Percentiles rank a stretch among this genome's conserved stretches.
phyloP scores from a whole-genome alignment of 2,797 vertebrate species.

The Bradypodion ventrale region DNA sequence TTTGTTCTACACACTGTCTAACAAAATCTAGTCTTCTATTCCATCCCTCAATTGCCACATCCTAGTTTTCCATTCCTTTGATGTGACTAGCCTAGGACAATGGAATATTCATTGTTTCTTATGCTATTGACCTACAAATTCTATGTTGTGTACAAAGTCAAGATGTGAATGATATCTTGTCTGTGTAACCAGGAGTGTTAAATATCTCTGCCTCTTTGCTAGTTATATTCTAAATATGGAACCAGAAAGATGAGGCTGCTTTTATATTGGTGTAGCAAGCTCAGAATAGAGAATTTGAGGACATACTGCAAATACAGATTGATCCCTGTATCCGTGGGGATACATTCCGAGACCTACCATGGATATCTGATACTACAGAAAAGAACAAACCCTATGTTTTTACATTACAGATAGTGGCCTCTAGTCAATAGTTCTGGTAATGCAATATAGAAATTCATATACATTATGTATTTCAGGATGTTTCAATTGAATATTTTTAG shows the following conservation, averaged over 20 bases:
- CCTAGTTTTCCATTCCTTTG: constrained; percentile 47
- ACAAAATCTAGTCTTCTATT: constrained; percentile 42
- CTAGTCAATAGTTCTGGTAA: too few species aligned
- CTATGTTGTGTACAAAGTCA: constrained; percentile 34
- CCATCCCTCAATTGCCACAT: constrained; percentile 39
- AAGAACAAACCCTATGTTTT: too few species aligned
- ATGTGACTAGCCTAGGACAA: constrained; percentile 25
- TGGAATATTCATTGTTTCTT: constrained; percentile 38
- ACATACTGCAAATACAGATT: not conserved
- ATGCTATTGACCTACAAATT: constrained; percentile 44
- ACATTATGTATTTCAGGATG: too few species aligned
- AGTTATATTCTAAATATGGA: constrained; percentile 32
- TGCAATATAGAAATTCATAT: too few species aligned
- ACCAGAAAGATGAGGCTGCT: constrained; percentile 37
- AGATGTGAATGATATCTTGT: constrained; percentile 25
- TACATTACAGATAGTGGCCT: too few species aligned
- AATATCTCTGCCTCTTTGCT: constrained; percentile 17
- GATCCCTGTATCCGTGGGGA: too few species aligned
- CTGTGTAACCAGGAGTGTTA: constrained; percentile 12
- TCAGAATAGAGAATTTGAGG: constrained; percentile 49
- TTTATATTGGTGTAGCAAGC: constrained; percentile 46
- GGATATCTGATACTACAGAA: too few species aligned
- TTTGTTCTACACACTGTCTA: constrained; percentile 20
- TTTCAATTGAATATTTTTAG: too few species aligned
- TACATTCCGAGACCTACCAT: too few species aligned